Conservation (phyloP, 2,797 vertebrate genomes). For the Cirrhinus molitorella region DNA sequence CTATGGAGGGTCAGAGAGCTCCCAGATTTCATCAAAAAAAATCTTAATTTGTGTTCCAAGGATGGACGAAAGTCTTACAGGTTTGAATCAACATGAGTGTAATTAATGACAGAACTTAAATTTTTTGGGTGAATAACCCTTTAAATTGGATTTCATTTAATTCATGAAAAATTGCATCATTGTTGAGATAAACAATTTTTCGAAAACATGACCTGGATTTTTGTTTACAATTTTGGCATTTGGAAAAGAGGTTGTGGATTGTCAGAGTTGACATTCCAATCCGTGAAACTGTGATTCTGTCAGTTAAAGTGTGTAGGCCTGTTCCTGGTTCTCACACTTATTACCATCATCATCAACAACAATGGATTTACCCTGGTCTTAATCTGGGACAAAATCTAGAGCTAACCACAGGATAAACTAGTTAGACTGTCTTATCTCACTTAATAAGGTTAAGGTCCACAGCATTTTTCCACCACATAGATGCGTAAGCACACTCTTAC, state of each 20-base stretch:
- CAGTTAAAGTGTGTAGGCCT: neutral
- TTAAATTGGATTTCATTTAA: neutral
- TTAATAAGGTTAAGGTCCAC: slow-evolving; percentile 8
- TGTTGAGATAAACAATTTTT: neutral
- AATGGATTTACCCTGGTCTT: slow-evolving; percentile 5
- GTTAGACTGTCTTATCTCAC: slow-evolving; percentile 5
- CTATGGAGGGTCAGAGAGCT: no score
- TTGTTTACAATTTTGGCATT: no score
- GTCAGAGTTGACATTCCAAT: neutral
- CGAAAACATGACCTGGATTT: no score
- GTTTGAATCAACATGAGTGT: no score
- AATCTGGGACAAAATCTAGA: neutral
- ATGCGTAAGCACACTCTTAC: neutral
- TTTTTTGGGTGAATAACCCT: no score
- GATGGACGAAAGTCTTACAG: no score
- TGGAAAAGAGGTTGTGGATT: neutral
- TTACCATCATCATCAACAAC: neutral
- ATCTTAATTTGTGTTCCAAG: no score
- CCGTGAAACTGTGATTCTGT: neutral
- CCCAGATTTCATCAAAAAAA: no score
- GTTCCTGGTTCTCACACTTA: neutral
- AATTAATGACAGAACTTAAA: no score
- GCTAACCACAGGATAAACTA: slow-evolving; percentile 7
- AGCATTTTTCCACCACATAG: neutral
- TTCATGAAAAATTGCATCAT: neutral